Base-by-base conservation (phyloP, 1,140 invertebrate genomes). In the Polypedilum vanderplanki region DNA sequence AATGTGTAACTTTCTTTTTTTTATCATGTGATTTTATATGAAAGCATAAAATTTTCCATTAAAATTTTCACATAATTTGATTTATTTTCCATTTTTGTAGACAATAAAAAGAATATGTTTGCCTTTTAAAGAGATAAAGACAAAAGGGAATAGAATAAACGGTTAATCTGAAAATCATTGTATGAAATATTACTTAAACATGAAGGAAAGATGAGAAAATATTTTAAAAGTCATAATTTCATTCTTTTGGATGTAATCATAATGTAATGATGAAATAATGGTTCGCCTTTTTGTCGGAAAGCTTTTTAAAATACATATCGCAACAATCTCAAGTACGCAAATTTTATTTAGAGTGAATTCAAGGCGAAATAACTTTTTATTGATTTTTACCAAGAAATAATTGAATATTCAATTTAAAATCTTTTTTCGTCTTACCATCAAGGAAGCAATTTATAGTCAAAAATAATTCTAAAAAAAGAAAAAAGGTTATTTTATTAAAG, bases 11-110 rank as follows among this genome's bases (percentile, higher is more conserved):
- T 15, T 57, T 57, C 46, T 57, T 12, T 57, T 57, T 15, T 57
- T 57, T 57, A 57, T 57, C 46, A 12, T 57, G 12, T 12, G 9
- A 57, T n/a, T n/a, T 57, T 12, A 57, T 57, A n/a, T n/a, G n/a
- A n/a, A 57, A 57, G 46, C 46, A 57, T 57, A 57, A 57, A 57
- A 57, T 57, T 57, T 57, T 12, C 15, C 46, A 57, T 57, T 57
- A 57, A 57, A 57, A 57, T 57, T 57, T 57, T 57, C n/a, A 12
- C 46, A 57, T 57, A 57, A 57, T 57, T 57, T 57, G 46, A 57
- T 57, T 57, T 57, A 57, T 57, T 57, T 57, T n/a, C 46, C 46
- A 57, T 57, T 57, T 57, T 57, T 57, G 8, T 57, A 33, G 5
- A 33, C 5, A 33, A 3, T 33, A 33, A 33, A 33, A 33, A 5